Conservation (phyloP, 2,888 invertebrate species). For the Ptilodon capucinus region DNA sequence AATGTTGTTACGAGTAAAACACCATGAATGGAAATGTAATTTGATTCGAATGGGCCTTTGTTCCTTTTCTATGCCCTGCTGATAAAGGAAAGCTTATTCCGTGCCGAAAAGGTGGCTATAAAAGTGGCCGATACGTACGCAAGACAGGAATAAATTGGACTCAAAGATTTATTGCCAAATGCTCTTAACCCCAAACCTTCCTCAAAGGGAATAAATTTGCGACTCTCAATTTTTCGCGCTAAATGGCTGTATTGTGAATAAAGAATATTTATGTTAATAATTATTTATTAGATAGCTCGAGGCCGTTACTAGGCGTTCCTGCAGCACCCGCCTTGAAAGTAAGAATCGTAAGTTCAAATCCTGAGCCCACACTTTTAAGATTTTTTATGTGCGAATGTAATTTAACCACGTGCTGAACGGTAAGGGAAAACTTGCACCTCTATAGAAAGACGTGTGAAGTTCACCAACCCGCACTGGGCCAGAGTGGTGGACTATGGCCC, state of each 20-base stretch:
- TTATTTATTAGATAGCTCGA: no score
- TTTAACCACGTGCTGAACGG: no score
- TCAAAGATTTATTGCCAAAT: slow-evolving; percentile 76
- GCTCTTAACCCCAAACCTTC: slow-evolving; percentile 72
- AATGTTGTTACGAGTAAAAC: slow-evolving; percentile 2
- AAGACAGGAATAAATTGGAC: slow-evolving; percentile 74
- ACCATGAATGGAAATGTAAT: slow-evolving; percentile 38
- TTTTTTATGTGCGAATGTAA: no score
- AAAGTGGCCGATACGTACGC: slow-evolving; percentile 64
- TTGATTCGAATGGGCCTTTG: slow-evolving; percentile 68
- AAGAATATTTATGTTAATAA: background rate
- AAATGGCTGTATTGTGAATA: background rate
- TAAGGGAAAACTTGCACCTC: no score
- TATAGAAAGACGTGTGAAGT: no score
- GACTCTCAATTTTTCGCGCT: slow-evolving; percentile 52
- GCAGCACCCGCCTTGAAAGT: no score
- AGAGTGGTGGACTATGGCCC: no score
- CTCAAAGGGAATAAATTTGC: slow-evolving; percentile 45
- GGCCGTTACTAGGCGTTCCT: no score
- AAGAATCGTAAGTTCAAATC: no score
- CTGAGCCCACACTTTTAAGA: no score
- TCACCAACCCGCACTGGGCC: no score
- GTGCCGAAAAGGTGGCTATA: slow-evolving; percentile 63
- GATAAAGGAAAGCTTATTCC: slow-evolving; percentile 63
- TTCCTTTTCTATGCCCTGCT: slow-evolving; percentile 53